Conservation (phyloP, 2,113 vertebrate species). For the Actenoides hombroni region DNA sequence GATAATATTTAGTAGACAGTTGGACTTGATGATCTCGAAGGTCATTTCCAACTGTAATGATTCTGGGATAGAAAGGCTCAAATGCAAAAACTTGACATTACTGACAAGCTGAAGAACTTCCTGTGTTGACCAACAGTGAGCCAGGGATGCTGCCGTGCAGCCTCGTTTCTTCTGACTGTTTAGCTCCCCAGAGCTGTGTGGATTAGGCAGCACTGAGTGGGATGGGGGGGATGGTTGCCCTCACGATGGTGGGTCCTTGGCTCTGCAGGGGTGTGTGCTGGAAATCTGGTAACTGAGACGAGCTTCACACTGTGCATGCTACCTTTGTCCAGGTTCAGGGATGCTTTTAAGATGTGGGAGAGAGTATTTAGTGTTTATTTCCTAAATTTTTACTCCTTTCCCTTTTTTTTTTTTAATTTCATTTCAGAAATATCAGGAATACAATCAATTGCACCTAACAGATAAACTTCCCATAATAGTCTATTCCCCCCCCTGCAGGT, state of each 20-base stretch:
- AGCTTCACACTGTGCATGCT: not conserved
- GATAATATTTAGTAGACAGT: no score
- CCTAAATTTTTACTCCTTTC: not conserved
- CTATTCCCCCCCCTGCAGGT: not conserved
- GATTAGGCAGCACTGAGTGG: not conserved
- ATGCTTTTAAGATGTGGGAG: not conserved
- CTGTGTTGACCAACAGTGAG: not conserved
- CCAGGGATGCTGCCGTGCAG: not conserved
- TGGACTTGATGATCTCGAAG: no score
- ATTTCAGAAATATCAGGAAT: not conserved
- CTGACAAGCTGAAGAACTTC: not conserved
- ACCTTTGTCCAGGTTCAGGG: not conserved
- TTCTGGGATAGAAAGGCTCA: not conserved
- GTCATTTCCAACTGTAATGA: no score
- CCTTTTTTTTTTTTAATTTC: not conserved
- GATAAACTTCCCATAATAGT: rapidly evolving
- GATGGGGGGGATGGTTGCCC: not conserved
- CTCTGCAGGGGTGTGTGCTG: rapidly evolving
- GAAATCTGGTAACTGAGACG: not conserved
- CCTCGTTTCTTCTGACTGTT: rapidly evolving
- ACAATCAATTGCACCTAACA: not conserved
- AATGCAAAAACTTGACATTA: not conserved
- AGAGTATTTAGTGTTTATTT: not conserved
- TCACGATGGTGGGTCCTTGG: not conserved
- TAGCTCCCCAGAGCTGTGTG: not conserved